These are phyloP conservation scores for Epizoanthus stellaris DNA, from an alignment of 92 coral and sea anemone genomes.

Conservation along the genomic window DNA sequence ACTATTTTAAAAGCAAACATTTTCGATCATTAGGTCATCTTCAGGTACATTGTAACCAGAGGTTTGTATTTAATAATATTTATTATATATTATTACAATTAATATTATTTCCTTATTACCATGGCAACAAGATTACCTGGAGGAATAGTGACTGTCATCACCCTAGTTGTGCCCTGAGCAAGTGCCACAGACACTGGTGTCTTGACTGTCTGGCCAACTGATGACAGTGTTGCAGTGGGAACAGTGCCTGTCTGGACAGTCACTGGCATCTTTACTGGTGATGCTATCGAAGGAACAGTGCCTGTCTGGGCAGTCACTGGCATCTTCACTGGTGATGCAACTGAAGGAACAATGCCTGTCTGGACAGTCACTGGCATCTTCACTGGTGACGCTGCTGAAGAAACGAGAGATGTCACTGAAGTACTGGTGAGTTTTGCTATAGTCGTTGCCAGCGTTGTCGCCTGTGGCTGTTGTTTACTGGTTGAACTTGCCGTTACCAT, in stretches of 20 bases:
- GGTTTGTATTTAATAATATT: too few relatives aligned
- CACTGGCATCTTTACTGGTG: background rate
- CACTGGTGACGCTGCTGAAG: slow-evolving; percentile 10
- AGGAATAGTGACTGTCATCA: background rate
- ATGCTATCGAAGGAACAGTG: background rate
- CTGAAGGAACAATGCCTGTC: slow-evolving; percentile 34
- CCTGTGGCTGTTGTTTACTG: slow-evolving; percentile 16
- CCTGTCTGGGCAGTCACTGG: slow-evolving; percentile 56
- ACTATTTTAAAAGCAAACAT: too few relatives aligned
- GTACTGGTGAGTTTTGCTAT: background rate
- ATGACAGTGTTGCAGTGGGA: slow-evolving; percentile 28
- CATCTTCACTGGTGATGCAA: background rate
- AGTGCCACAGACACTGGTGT: slow-evolving; percentile 13
- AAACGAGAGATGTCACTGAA: background rate
- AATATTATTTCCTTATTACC: background rate
- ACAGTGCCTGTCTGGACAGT: slow-evolving; percentile 60
- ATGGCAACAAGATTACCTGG: slow-evolving; percentile 7
- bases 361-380: slow-evolving; percentile 57
- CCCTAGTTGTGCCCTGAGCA: slow-evolving; percentile 2
- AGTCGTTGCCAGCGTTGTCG: background rate
- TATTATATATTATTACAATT: background rate
- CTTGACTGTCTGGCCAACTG: slow-evolving; percentile 8
- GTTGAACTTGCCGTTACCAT: background rate
- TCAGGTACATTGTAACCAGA: too few relatives aligned
- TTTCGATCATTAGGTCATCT: too few relatives aligned